Base-by-base conservation (phyloP, 53 echinoderm and acorn worm species). In the Hippasteria phrygiana region DNA sequence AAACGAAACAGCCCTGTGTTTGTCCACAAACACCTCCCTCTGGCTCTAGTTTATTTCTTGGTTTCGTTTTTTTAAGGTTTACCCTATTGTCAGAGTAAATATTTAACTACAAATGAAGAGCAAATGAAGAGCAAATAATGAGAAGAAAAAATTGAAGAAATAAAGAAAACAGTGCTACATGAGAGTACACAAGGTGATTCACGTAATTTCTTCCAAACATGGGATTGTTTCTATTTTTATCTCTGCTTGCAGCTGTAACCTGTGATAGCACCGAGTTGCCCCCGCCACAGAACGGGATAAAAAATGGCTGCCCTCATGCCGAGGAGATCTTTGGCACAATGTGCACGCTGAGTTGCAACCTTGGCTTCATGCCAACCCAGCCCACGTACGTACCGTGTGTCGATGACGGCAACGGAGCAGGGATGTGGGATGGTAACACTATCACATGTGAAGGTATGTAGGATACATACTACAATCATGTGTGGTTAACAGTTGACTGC, bases 191-290 rank as follows among this genome's bases (percentile, higher is more conserved):
- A n/a, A n/a, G n/a, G 42, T 87, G 41, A 63, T 28, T 32, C 36
- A 14, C 11, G 5, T 36, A 5, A 31, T 69, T n/a, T n/a, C n/a
- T n/a, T n/a, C n/a, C n/a, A n/a, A n/a, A n/a, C n/a, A n/a, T n/a
- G n/a, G n/a, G n/a, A n/a, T n/a, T n/a, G n/a, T n/a, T n/a, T n/a
- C n/a, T n/a, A n/a, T n/a, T n/a, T n/a, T n/a, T n/a, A n/a, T n/a
- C n/a, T 17, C 43, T 59, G 59, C 47, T 34, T 55, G 43, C 66
- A 95, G 95, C 56, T 73, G 74, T 95, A 8, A 89, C 75, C 13
- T 96, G 96, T 73, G 91, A 91, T 55, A 89, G 71, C 43, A 72
- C 55, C 18, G 96, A 92, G 32, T 76, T 96, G 39, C 96, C 96
- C 12, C 53, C 80, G 5, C 96, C 96, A 5, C 32, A 51, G 12